phyloP scores from a whole-genome alignment of 2,113 vertebrate species.

The zebrafish (Danio rerio) region GRCz12tu NC_133184.1:21708001-21708500 shows the following conservation, averaged over 20 bases:
- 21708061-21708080: not conserved
- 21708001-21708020: not conserved
- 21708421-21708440: constrained; percentile 39
- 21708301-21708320: constrained; percentile 3
- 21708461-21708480: constrained; percentile 16
- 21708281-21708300: constrained; percentile 25
- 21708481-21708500: constrained; percentile 14
- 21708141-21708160: constrained; percentile 70
- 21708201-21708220: constrained; percentile 66
- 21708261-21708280: constrained; percentile 26
- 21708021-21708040: not conserved
- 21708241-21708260: constrained; percentile 37
- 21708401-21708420: constrained; percentile 42
- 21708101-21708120: constrained; percentile 46
- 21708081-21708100: constrained; percentile 44
- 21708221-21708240: constrained; percentile 55
- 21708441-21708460: constrained; percentile 11
- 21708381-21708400: constrained; percentile 14
- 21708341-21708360: constrained; percentile 31
- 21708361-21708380: constrained; percentile 37
- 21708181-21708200: constrained; percentile 57
- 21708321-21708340: constrained; percentile 12
- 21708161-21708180: constrained; percentile 73
- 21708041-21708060: not conserved
- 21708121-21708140: constrained; percentile 32